phyloP scores from a whole-genome alignment of 2,888 invertebrate genomes.

The Helicoverpa assulta region DNA sequence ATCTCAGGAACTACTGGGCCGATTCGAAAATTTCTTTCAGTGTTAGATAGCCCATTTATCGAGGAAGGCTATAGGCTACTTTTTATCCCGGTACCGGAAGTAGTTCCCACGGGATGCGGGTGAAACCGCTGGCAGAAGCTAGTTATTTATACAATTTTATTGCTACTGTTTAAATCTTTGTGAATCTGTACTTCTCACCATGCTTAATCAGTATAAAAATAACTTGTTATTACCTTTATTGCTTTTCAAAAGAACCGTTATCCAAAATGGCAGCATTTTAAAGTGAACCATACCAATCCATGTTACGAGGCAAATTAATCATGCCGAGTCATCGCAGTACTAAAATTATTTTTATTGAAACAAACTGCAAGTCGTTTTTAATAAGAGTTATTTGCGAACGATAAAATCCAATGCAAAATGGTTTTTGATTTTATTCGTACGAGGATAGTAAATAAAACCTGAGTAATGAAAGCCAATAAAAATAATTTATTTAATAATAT shows the following conservation, averaged over 20 bases:
- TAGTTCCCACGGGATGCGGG: too few relatives aligned
- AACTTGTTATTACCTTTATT: constrained; percentile 11
- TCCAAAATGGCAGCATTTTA: constrained; percentile 19
- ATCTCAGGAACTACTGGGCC: too few relatives aligned
- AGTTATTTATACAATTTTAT: too few relatives aligned
- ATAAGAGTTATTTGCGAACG: constrained; percentile 23
- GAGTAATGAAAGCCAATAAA: constrained; percentile 5
- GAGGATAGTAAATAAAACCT: constrained; percentile 1
- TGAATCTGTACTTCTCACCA: neutral
- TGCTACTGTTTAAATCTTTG: neutral
- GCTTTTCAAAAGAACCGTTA: constrained; percentile 13
- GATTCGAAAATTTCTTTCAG: too few relatives aligned
- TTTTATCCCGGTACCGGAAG: too few relatives aligned
- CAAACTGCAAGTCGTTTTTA: constrained; percentile 7
- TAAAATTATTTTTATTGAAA: constrained; percentile 22
- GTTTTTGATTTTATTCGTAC: constrained; percentile 6
- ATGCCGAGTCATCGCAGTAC: neutral
- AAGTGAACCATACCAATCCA: constrained; percentile 1
- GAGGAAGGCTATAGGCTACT: too few relatives aligned
- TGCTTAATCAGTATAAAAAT: constrained; percentile 4
- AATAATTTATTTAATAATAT: constrained; percentile 11
- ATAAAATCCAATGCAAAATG: constrained; percentile 15
- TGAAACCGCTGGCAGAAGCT: too few relatives aligned
- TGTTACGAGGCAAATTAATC: constrained; percentile 1
- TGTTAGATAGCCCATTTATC: too few relatives aligned